Evolutionary conservation across 2,888 invertebrate species (phyloP), one percentile per base, ranked within the genome.

Genomic region (Cheilosia variabilis): DNA sequence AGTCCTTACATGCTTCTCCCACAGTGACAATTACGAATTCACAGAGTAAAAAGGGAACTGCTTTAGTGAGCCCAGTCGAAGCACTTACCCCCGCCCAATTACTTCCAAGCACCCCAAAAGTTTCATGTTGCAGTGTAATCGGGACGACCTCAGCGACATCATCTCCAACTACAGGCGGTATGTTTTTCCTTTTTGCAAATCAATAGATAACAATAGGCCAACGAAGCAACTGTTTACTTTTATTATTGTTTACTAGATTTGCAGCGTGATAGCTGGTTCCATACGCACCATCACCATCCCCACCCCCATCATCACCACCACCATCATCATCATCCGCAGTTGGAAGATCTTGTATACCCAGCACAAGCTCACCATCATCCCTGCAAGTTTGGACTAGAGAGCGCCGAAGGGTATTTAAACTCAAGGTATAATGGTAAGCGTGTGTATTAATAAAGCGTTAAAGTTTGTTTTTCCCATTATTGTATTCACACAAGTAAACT

Each of bases 401-500:
- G 90, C 69, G 89, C 91, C 65, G 92, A 91, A 87, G 91, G 90
- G 87, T 92, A 92, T 89, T 90, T 92, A 86, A 92, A 90, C 89
- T 90, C 91, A 89, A 91, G 92, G 90, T 91, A 91, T 89, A 91
- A 91, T 89, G 91, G 91, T 91, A 90, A 91, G 91, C 90, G 89
- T 88, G 89, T 89, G 87, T 80, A 73, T 83, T 82, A 69, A 80
- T 80, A 75, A 80, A 79, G 84, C 80, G 65, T 80, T 71, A 75
- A 75, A 69, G 79, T 80, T 80, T 83, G 63, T 69, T 83, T 57
- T 62, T 34, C 22, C 15, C 47, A 75, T 63, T 43, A 37, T 37
- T 57, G 19, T 69, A 62, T 52, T 31, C 31, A 55, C 27, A 50
- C 27, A 68, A 45, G 17, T 17, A 57, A 9, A 47, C 34, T 17